These are phyloP conservation scores for Xanthia icteritia DNA, from an alignment of 2,888 invertebrate genomes.

Conservation along the genomic window DNA sequence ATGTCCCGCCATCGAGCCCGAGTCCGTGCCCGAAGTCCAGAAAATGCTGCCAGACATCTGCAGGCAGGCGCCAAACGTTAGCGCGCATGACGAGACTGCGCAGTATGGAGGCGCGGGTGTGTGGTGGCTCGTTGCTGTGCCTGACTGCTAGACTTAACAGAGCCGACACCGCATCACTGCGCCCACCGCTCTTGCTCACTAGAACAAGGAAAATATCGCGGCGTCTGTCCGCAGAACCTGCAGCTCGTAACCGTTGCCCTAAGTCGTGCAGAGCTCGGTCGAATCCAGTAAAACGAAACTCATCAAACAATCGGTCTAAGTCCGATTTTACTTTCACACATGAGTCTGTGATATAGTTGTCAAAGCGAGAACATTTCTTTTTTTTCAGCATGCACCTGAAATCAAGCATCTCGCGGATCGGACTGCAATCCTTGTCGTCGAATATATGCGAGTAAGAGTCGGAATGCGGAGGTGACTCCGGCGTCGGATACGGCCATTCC, in stretches of 20 bases:
- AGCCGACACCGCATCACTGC: conserved; percentile 70
- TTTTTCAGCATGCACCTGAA: conserved; percentile 3
- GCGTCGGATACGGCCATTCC: conserved; percentile 72
- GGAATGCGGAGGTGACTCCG: conserved; percentile 34
- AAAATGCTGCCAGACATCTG: conserved; percentile 74
- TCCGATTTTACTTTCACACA: conserved; percentile 61
- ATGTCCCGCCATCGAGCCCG: conserved; percentile 76
- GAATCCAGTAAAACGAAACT: conserved; percentile 78
- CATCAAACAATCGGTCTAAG: conserved; percentile 78
- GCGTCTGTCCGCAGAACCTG: conserved; percentile 74
- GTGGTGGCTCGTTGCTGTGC: conserved; percentile 78
- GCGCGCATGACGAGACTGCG: conserved; percentile 81
- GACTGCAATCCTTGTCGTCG: conserved; percentile 48
- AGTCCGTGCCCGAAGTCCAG: conserved; percentile 76
- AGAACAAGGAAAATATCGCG: conserved; percentile 81
- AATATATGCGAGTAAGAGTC: conserved; percentile 49
- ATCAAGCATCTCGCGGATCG: not conserved
- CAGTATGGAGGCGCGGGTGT: conserved; percentile 78
- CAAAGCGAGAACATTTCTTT: conserved; percentile 6
- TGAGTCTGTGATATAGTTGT: not conserved
- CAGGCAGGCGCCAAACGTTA: conserved; percentile 78
- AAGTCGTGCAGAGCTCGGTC: conserved; percentile 76
- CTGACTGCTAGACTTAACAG: conserved; percentile 73
- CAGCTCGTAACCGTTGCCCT: conserved; percentile 70
- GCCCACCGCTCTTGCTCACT: conserved; percentile 81